Base-by-base conservation (phyloP, 2,888 invertebrate species). In the Calliphora vomitoria region DNA sequence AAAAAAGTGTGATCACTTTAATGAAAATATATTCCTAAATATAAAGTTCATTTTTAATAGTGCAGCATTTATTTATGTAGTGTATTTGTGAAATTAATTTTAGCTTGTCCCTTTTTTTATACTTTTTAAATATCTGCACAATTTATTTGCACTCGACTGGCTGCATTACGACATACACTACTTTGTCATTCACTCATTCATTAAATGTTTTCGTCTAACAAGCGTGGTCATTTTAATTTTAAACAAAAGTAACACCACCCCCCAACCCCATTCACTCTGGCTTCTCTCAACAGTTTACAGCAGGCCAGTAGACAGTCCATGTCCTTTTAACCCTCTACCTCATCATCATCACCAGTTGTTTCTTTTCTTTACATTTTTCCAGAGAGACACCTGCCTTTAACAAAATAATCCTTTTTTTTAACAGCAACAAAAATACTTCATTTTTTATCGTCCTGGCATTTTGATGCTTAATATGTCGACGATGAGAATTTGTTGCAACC, bases 71-170 rank as follows among this genome's bases (percentile, higher is more conserved):
- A 50, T 50, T 50, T 15, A 50, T n/a, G 50, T 50, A 50, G 50
- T n/a, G 6, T 4, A 6, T n/a, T 50, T 50, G n/a, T n/a, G n/a
- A 50, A 50, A 50, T 50, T n/a, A 50, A n/a, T 35, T n/a, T 50
- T n/a, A 13, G n/a, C n/a, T 50, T 31, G 10, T 58, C 3, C 31
- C 1, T 10, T 25, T 58, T 25, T 10, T 35, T 60, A 25, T 62
- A 13, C 20, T 66, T 60, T 60, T 84, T 79, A 71, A 79, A 79
- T 74, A 35, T 74, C 18, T 75, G 71, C 62, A 78, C 82, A 82
- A 86, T 86, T 86, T 82, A 82, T 86, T 86, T 79, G 55, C 82
- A 86, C 82, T 82, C 79, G 82, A 82, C 68, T 74, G 64, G 72
- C 72, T 68, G 60, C 75, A 68, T 75, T 66, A 80, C 60, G 38